Evolutionary conservation across 1,140 invertebrate genomes (phyloP).

Genomic region (Brachionus rubens): DNA sequence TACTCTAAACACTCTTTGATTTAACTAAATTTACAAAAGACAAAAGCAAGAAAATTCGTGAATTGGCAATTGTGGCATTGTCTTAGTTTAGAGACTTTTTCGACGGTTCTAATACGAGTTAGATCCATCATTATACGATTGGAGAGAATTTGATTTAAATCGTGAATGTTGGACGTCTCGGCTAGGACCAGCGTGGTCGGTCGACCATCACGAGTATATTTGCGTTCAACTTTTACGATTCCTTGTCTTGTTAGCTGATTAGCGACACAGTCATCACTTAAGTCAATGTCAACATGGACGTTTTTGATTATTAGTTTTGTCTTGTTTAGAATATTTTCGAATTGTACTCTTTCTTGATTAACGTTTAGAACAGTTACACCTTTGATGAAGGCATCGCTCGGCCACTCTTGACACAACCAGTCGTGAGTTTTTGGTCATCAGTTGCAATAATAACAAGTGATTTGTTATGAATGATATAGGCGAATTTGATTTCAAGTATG

Average conservation of each 20-base stretch:
- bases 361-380: neutral
- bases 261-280: neutral
- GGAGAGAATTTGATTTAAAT: too few species aligned
- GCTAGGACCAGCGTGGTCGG: too few species aligned
- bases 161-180: neutral
- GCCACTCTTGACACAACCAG: neutral
- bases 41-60: too few species aligned
- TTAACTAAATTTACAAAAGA: too few species aligned
- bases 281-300: neutral
- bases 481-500: conserved; percentile 22
- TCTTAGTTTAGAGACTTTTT: neutral
- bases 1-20: too few species aligned
- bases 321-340: too few species aligned
- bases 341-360: too few species aligned
- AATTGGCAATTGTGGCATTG: conserved; percentile 39
- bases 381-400: neutral
- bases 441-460: neutral
- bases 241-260: neutral
- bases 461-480: neutral
- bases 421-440: neutral
- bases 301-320: neutral
- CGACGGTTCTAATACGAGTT: neutral
- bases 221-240: too few species aligned
- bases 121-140: neutral
- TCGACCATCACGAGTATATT: too few species aligned